Percentiles rank a stretch among this genome's conserved stretches.
Evolutionary conservation across 2,113 vertebrate genomes (phyloP).

Genomic region (Triplophysa dalaica): DNA sequence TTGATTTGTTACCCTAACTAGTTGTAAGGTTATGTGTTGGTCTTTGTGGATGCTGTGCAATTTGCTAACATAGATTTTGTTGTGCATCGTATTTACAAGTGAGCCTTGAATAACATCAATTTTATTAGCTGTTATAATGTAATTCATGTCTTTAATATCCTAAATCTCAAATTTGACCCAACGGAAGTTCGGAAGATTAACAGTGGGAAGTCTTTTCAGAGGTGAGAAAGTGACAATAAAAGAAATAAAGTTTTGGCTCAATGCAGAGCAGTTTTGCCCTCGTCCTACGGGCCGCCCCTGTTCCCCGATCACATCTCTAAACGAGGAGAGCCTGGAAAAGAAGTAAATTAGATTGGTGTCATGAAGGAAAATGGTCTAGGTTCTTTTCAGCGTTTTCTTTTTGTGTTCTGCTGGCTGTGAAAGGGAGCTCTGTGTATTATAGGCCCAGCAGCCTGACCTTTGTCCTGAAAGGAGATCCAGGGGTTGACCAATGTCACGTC

Average conservation of each 20-base stretch:
- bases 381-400: slow-evolving; percentile 19
- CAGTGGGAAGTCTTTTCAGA: background rate
- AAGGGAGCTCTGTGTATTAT: slow-evolving; percentile 37
- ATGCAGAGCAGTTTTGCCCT: background rate
- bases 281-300: background rate
- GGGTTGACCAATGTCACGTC: slow-evolving; percentile 27
- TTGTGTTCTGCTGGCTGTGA: slow-evolving; percentile 35
- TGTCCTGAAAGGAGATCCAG: slow-evolving; percentile 39
- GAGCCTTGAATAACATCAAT: too few species aligned
- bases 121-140: too few species aligned
- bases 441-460: slow-evolving; percentile 42
- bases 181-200: background rate
- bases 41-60: too few species aligned
- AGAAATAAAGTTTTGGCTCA: slow-evolving; percentile 8
- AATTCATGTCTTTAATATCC: background rate
- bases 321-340: background rate
- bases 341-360: slow-evolving; percentile 36
- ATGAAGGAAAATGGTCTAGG: background rate
- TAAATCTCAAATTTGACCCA: background rate
- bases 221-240: background rate
- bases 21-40: too few species aligned
- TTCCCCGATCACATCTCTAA: slow-evolving; percentile 20
- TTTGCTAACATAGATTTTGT: too few species aligned
- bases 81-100: too few species aligned
- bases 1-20: too few species aligned